These are phyloP conservation scores for Nasonia giraulti DNA, from an alignment of 1,140 invertebrate species.

Conservation along the genomic window DNA sequence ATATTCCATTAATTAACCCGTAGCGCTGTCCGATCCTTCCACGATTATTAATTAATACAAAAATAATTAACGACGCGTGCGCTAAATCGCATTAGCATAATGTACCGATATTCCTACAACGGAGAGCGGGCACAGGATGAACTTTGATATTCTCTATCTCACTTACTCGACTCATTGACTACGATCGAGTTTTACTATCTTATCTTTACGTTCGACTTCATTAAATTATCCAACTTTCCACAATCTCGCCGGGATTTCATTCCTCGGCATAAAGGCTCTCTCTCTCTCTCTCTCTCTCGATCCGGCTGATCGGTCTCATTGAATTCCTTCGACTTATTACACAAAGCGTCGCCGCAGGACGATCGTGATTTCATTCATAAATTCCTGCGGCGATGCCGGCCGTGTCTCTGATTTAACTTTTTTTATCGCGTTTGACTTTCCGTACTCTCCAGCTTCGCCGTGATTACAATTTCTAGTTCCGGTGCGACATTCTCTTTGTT, in stretches of 20 bases:
- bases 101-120: too few species aligned
- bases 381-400: background rate
- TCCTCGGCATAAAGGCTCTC: background rate
- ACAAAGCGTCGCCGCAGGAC: background rate
- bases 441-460: background rate
- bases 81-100: too few species aligned
- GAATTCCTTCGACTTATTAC: background rate
- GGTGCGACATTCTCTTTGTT: background rate
- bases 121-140: background rate
- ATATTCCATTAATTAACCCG: conserved; percentile 33
- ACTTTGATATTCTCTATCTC: conserved; percentile 1
- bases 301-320: background rate
- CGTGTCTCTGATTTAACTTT: background rate
- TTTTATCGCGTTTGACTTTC: background rate
- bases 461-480: conserved; percentile 8
- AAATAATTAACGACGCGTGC: too few species aligned
- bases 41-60: background rate
- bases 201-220: background rate
- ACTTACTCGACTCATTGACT: conserved; percentile 2
- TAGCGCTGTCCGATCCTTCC: background rate
- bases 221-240: conserved; percentile 1
- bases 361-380: conserved; percentile 31
- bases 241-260: background rate
- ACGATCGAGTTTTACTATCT: background rate
- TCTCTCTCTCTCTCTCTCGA: too few species aligned